Evolutionary conservation across 2,888 invertebrate genomes (phyloP).

Genomic region (Hesperia comma): DNA sequence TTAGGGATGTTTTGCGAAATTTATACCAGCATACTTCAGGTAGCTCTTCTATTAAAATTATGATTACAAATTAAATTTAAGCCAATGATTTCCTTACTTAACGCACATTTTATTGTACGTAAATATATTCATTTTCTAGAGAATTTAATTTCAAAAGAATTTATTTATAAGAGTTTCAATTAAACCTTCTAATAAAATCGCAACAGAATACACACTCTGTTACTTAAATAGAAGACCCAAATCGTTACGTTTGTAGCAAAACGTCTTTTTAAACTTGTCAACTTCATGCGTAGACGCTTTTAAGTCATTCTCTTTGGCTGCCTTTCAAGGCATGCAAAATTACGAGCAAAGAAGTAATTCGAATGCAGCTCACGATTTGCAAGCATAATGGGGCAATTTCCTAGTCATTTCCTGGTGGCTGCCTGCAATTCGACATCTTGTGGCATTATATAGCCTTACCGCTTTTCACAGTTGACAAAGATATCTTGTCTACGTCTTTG

Average conservation of each 20-base stretch:
- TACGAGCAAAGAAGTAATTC: slow-evolving; percentile 77
- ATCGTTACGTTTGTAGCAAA: not conserved
- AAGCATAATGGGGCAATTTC: slow-evolving; percentile 81
- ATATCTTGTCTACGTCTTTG: slow-evolving; percentile 55
- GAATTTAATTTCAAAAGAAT: too few relatives aligned
- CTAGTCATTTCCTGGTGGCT: slow-evolving; percentile 76
- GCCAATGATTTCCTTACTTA: too few relatives aligned
- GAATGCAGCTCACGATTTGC: slow-evolving; percentile 80
- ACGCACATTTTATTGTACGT: too few relatives aligned
- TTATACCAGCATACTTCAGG: too few relatives aligned
- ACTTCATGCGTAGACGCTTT: slow-evolving; percentile 39
- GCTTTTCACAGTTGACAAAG: slow-evolving; percentile 56
- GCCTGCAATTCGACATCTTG: slow-evolving; percentile 75
- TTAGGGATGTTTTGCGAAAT: too few relatives aligned
- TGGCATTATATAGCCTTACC: slow-evolving; percentile 50
- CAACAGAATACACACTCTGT: not conserved
- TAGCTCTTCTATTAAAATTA: too few relatives aligned
- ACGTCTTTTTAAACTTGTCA: slow-evolving; percentile 18
- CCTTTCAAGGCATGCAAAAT: slow-evolving; percentile 66
- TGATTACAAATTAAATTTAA: too few relatives aligned
- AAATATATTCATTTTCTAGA: too few relatives aligned
- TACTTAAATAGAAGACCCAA: not conserved
- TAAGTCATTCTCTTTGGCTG: slow-evolving; percentile 50
- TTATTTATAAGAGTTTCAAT: too few relatives aligned
- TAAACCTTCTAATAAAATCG: too few relatives aligned